Conservation (phyloP, 2,797 vertebrate species). For the Darevskia mixta region DNA sequence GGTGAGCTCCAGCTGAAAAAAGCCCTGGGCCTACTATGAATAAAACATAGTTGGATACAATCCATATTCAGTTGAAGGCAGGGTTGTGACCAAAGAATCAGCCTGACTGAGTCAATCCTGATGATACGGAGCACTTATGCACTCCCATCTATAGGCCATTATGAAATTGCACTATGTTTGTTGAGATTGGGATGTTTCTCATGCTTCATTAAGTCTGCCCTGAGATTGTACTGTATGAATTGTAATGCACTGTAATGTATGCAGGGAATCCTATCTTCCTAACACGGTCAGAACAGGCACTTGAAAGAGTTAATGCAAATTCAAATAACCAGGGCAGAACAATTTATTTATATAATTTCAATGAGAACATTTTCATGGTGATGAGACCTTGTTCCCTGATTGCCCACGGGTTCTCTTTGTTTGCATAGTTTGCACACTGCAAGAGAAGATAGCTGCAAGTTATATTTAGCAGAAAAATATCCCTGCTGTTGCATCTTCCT, state of each 20-base stretch:
- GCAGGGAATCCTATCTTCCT: neutral
- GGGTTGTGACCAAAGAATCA: neutral
- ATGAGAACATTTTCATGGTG: conserved; percentile 39
- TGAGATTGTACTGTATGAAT: neutral
- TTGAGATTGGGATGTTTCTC: neutral
- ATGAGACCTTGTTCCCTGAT: conserved; percentile 32
- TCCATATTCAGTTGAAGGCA: neutral
- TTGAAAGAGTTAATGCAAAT: conserved; percentile 37
- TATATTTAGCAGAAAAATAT: conserved; percentile 69
- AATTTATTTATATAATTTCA: neutral
- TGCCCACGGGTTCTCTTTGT: conserved; percentile 30
- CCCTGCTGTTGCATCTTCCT: conserved; percentile 62
- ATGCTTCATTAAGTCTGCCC: conserved; percentile 10
- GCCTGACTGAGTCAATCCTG: neutral
- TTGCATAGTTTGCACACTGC: conserved; percentile 23
- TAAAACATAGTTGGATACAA: neutral
- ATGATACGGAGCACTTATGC: conserved; percentile 5
- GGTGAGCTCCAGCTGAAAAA: too few species aligned
- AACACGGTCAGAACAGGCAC: neutral
- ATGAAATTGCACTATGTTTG: conserved; percentile 13
- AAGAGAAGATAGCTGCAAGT: conserved; percentile 58
- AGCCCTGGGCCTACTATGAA: too few species aligned
- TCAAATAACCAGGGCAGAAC: conserved; percentile 39
- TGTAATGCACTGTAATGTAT: neutral
- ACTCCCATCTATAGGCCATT: neutral